phyloP scores from a whole-genome alignment of 2,888 invertebrate genomes.

The Operophtera brumata region DNA sequence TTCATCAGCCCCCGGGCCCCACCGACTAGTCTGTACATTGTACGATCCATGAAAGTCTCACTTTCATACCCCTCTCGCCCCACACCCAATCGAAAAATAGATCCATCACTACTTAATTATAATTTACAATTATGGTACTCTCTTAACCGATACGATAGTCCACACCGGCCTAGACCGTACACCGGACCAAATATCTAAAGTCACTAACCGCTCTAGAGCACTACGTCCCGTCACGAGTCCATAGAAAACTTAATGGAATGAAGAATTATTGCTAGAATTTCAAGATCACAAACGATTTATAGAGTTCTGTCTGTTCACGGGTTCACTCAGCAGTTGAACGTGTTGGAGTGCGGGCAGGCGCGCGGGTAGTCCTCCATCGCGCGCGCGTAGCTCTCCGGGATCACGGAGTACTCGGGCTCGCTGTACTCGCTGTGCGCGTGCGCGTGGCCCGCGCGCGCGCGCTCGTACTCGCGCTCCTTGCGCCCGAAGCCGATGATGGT shows the following conservation, averaged over 20 bases:
- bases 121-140: slow-evolving; percentile 79
- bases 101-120: slow-evolving; percentile 78
- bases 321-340: slow-evolving; percentile 76
- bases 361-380: slow-evolving; percentile 64
- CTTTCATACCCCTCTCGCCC: slow-evolving; percentile 62
- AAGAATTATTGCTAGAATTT: slow-evolving; percentile 81
- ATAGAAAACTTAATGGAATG: slow-evolving; percentile 78
- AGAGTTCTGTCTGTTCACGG: slow-evolving; percentile 48
- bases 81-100: slow-evolving; percentile 73
- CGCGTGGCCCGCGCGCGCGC: slow-evolving; percentile 35
- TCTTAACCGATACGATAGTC: slow-evolving; percentile 69
- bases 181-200: slow-evolving; percentile 59
- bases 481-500: slow-evolving; percentile 69
- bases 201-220: slow-evolving; percentile 76
- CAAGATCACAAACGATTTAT: slow-evolving; percentile 75
- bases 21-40: slow-evolving; percentile 76
- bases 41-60: slow-evolving; percentile 74
- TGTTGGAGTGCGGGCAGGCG: slow-evolving; percentile 73
- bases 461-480: slow-evolving; percentile 57
- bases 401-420: slow-evolving; percentile 78
- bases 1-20: slow-evolving; percentile 36
- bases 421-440: slow-evolving; percentile 51
- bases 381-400: slow-evolving; percentile 66
- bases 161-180: slow-evolving; percentile 60
- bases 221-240: slow-evolving; percentile 70